phyloP scores from a whole-genome alignment of 1,140 invertebrate species.

The Monomorium pharaonis region DNA sequence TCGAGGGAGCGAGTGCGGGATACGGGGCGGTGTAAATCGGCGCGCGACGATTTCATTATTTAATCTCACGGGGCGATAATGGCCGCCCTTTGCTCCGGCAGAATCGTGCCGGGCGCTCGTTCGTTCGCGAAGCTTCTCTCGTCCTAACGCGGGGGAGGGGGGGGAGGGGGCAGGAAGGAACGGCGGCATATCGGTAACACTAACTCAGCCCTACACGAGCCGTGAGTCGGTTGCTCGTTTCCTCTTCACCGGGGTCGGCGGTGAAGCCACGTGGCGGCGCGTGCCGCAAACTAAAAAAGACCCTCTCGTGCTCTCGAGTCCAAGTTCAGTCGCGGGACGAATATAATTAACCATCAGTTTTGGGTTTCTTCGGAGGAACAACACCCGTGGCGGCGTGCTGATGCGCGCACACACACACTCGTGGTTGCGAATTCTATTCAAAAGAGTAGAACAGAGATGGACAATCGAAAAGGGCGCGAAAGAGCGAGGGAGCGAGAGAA shows the following conservation, averaged over 20 bases:
- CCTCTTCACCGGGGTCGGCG: slow-evolving; percentile 72
- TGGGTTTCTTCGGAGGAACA: slow-evolving; percentile 81
- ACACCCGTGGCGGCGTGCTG: slow-evolving; percentile 34
- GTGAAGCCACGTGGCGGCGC: slow-evolving; percentile 82
- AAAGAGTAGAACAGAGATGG: not conserved
- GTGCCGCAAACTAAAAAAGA: slow-evolving; percentile 84
- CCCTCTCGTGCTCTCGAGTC: slow-evolving; percentile 73
- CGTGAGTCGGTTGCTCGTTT: slow-evolving; percentile 77
- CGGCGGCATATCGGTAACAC: slow-evolving; percentile 79
- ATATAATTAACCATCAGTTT: slow-evolving; percentile 86
- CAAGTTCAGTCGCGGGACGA: slow-evolving; percentile 78
- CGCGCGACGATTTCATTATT: slow-evolving; percentile 60
- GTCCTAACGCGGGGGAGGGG: not conserved
- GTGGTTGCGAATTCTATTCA: slow-evolving; percentile 29
- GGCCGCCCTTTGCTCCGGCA: slow-evolving; percentile 19
- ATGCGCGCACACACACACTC: not conserved
- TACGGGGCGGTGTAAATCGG: slow-evolving; percentile 21
- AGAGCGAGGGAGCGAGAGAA: not conserved
- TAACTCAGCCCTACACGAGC: slow-evolving; percentile 62
- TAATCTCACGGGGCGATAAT: slow-evolving; percentile 66
- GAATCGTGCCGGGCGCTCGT: slow-evolving; percentile 16
- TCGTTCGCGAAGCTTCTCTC: slow-evolving; percentile 31
- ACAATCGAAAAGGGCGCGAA: not conserved
- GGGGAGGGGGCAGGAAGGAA: slow-evolving; percentile 6
- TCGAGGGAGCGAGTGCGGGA: not conserved